Evolutionary conservation across 2,888 invertebrate genomes (phyloP), one percentile per base, ranked within the genome.

Genomic region (Meta bourneti): DNA sequence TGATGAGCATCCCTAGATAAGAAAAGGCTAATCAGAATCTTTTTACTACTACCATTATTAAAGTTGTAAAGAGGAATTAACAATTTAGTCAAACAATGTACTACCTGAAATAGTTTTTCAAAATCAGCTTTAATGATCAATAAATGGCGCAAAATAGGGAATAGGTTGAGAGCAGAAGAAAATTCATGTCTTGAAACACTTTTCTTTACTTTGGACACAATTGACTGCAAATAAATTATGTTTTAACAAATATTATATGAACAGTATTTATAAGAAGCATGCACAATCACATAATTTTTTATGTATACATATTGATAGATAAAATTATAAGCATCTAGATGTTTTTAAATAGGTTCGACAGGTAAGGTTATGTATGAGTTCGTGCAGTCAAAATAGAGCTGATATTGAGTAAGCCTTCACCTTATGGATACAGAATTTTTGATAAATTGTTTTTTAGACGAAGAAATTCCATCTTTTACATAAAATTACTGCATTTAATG

Each of bases 81-180:
- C 13, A 81, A 54, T 71, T 70, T 7, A 69, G n/a, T 5, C 6
- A 70, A 69, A 69, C 0, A 61, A 75, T 7, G 69, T 89, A 92
- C 92, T 94, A 95, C 95, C 94, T 97, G 97, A 49, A 97, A 96
- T 5, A 97, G 97, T 85, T 97, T 96, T 94, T 98, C 97, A 94
- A 98, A 97, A 94, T 97, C 97, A 0, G 97, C 97, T 94, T 97
- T 97, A 93, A 98, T 95, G 34, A 96, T 95, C 11, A 97, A 96
- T 9, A 98, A 96, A 94, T 98, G 97, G 94, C 97, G 97, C 34
- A 98, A 95, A 75, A 98, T 97, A 0, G 97, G 97, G 94, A 98
- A 98, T 75, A 98, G 96, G 0, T 97, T 97, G 83, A 98, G 95
- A 9, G 97, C 97, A 0, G 97, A 97, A 9, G 96, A 96, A 95